phyloP scores from a whole-genome alignment of 2,113 vertebrate genomes.

The Pluvialis apricaria region DNA sequence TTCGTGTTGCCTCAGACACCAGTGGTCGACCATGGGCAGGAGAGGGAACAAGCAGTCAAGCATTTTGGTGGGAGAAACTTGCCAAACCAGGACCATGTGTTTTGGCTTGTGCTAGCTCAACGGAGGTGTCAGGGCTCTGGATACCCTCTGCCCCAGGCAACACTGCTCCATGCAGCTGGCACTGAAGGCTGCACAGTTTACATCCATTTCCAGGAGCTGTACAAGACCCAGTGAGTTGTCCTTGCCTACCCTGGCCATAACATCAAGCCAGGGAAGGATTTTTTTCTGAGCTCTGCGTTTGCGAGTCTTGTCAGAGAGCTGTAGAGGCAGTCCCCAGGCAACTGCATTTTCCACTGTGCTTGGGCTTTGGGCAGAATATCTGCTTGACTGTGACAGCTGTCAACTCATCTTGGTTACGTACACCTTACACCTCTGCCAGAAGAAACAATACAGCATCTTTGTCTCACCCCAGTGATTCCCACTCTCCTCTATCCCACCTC shows the following conservation, averaged over 20 bases:
- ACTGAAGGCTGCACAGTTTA: not conserved
- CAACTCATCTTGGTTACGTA: not conserved
- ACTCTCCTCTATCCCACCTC: not conserved
- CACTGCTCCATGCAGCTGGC: not conserved
- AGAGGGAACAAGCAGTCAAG: not conserved
- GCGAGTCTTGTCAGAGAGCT: not conserved
- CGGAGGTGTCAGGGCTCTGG: not conserved
- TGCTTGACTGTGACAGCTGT: not conserved
- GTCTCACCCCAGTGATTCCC: not conserved
- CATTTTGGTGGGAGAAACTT: not conserved
- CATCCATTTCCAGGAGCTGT: not conserved
- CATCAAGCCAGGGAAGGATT: not conserved
- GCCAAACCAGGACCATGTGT: not conserved
- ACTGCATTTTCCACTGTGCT: not conserved
- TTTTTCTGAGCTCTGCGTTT: not conserved
- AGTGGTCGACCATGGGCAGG: accelerated
- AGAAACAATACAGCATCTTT: not conserved
- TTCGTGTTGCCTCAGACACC: not conserved
- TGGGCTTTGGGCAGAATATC: not conserved
- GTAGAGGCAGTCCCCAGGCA: not conserved
- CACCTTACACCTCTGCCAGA: not conserved
- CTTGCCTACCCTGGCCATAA: not conserved
- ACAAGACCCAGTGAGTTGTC: not conserved
- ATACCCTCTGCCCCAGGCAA: not conserved
- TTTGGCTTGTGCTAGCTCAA: not conserved